Evolutionary conservation across 2,797 vertebrate genomes (phyloP).

Genomic region (Phrynocephalus guinanensis): DNA sequence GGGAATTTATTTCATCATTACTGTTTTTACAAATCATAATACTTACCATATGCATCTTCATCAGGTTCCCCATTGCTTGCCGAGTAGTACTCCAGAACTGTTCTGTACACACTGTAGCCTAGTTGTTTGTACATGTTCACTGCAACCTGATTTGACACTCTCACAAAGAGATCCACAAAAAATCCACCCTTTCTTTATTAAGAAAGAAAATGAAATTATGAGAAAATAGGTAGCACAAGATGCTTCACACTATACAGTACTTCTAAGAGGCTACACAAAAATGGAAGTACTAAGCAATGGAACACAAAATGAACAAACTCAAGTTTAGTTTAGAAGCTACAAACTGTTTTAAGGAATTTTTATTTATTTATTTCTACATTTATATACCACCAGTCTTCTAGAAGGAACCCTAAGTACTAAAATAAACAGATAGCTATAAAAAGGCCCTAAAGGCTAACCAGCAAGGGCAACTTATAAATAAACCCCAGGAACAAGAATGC

Average conservation of each 20-base stretch:
- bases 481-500: no score
- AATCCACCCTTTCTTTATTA: slow-evolving; percentile 91
- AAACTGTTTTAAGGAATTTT: neutral
- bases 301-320: neutral
- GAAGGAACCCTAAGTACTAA: no score
- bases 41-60: slow-evolving; percentile 93
- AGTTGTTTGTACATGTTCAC: slow-evolving; percentile 97
- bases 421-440: no score
- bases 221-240: neutral
- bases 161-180: slow-evolving; percentile 95
- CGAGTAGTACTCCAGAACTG: slow-evolving; percentile 94
- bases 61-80: slow-evolving; percentile 95
- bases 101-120: slow-evolving; percentile 95
- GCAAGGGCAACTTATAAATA: no score
- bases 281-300: neutral
- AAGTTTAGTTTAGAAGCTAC: neutral
- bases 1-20: neutral
- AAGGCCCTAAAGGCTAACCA: no score
- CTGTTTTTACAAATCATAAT: neutral
- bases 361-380: no score
- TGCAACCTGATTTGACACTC: slow-evolving; percentile 96
- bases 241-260: neutral
- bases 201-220: slow-evolving; percentile 21
- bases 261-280: neutral
- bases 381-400: no score